Evolutionary conservation across 2,888 invertebrate genomes (phyloP), one percentile per base, ranked within the genome.

Genomic region (Timema cristinae): DNA sequence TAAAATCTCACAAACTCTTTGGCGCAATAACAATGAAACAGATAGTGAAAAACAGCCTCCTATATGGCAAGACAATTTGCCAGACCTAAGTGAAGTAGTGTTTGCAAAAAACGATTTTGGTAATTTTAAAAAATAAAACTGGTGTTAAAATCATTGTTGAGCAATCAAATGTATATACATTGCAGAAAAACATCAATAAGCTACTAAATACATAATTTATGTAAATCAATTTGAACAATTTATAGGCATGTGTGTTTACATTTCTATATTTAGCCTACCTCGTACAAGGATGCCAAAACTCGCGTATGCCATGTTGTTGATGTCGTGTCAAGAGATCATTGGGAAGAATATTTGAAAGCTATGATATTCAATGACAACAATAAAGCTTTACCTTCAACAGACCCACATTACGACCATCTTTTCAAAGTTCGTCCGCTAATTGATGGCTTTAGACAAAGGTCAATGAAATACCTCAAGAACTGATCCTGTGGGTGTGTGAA

Each of bases 311-410:
- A 63, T 0, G 63, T 63, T 48, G 48, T 6, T 48, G 48, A 8
- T 8, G 63, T 63, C 10, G 2, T 16, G 63, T 15, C 63, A 63
- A 9, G 63, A 15, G 63, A 63, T 63, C 47, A 48, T 9, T 63
- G 63, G 63, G 32, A 63, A 13, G 63, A 32, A 32, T n/a, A n/a
- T n/a, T 47, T 63, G 48, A 63, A 63, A 63, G 10, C 4, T 11
- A 63, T 47, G 32, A 2, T 63, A 32, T 4, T 16, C 63, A 63
- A 63, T 63, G 63, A 63, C 63, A 63, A 63, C 47, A 63, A 16
- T 47, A 32, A 15, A 48, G 47, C 32, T 32, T 9, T 48, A 16
- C 5, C 63, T 63, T 8, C 63, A 47, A 13, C 13, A 63, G 6
- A 63, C n/a, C 47, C 63, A 63, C 1, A 47, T 9, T 11, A 13